These are phyloP conservation scores for Dendronephthya gigantea DNA, from an alignment of 64 coral and sea anemone species.

Conservation along the genomic window DNA sequence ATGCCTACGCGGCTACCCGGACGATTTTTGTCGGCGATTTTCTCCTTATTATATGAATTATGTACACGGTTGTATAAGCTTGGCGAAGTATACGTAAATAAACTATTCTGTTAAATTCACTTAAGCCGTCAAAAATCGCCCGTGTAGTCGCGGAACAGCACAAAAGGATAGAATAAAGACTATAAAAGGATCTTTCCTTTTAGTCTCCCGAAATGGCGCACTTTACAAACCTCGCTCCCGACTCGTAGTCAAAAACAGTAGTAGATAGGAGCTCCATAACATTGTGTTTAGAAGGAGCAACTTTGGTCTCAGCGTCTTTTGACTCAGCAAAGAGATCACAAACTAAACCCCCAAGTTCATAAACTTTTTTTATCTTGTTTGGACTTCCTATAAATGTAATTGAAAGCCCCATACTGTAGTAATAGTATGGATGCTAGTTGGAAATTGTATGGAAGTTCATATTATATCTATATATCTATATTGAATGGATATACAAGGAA, in stretches of 20 bases:
- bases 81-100: too few species aligned
- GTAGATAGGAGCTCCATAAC: slow-evolving; percentile 76
- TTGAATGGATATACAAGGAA: too few species aligned
- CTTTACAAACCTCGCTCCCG: slow-evolving; percentile 57
- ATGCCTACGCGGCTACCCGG: too few species aligned
- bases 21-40: too few species aligned
- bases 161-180: too few species aligned
- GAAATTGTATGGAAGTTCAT: too few species aligned
- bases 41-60: too few species aligned
- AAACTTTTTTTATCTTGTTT: slow-evolving; percentile 85
- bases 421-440: neutral
- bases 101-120: too few species aligned
- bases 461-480: too few species aligned
- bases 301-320: neutral
- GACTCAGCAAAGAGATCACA: slow-evolving; percentile 61
- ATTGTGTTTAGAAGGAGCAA: slow-evolving; percentile 63
- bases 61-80: too few species aligned
- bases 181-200: neutral
- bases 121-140: too few species aligned
- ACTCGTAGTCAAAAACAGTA: slow-evolving; percentile 94
- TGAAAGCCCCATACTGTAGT: neutral
- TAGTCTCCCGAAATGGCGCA: neutral
- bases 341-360: slow-evolving; percentile 78
- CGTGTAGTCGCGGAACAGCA: too few species aligned
- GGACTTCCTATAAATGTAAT: slow-evolving; percentile 42